Evolutionary conservation across 2,888 invertebrate species (phyloP).

Genomic region (Theodoxus fluviatilis): DNA sequence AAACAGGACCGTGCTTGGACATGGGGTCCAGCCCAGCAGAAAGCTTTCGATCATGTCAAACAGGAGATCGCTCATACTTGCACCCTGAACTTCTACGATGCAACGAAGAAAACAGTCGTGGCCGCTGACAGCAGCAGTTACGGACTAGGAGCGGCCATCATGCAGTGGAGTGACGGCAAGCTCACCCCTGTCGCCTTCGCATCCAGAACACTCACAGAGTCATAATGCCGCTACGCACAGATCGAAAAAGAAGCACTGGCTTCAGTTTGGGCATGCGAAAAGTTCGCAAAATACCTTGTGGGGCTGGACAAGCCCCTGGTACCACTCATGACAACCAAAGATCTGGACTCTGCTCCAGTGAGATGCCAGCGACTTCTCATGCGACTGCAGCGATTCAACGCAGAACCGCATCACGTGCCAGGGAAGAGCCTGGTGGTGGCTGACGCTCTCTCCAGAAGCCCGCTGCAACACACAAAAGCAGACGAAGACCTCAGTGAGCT

Average conservation of each 20-base stretch:
- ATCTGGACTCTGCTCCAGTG: constrained; percentile 32
- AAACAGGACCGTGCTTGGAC: too few relatives aligned
- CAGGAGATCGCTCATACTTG: too few relatives aligned
- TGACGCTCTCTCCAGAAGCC: constrained; percentile 34
- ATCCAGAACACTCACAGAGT: constrained; percentile 4
- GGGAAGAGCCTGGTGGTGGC: constrained; percentile 35
- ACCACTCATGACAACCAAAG: constrained; percentile 35
- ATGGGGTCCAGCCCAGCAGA: too few relatives aligned
- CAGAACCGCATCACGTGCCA: constrained; percentile 27
- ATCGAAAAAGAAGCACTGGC: constrained; percentile 27
- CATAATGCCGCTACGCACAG: constrained; percentile 8
- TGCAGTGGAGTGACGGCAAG: too few relatives aligned
- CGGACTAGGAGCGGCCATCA: too few relatives aligned
- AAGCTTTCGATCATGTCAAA: too few relatives aligned
- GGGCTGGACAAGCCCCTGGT: constrained; percentile 38
- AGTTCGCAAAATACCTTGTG: constrained; percentile 30
- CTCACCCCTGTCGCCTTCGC: constrained; percentile 13
- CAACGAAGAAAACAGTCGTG: too few relatives aligned
- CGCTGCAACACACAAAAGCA: constrained; percentile 15
- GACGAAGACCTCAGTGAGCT: too few relatives aligned
- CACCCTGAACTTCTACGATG: too few relatives aligned
- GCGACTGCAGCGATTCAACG: constrained; percentile 33
- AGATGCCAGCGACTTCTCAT: constrained; percentile 38
- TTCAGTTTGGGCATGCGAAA: constrained; percentile 37
- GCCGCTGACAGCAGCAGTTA: too few relatives aligned